Evolutionary conservation across 1,140 invertebrate species (phyloP).

Genomic region (Philaenus spumarius): DNA sequence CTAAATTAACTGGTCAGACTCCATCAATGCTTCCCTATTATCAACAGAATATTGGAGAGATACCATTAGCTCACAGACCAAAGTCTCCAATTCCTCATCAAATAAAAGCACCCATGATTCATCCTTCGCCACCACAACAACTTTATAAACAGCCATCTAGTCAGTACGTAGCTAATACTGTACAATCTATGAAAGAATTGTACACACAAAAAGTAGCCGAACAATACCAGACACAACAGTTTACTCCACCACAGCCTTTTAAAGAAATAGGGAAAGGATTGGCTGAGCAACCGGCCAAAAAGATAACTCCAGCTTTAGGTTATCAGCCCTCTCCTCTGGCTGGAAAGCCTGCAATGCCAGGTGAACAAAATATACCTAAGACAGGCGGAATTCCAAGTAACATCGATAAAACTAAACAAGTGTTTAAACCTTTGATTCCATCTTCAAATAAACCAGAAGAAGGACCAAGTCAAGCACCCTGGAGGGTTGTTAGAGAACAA

Average conservation of each 20-base stretch:
- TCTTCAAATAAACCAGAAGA: neutral
- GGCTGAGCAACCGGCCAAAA: no score
- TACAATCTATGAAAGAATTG: no score
- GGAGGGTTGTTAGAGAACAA: no score
- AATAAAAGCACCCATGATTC: slow-evolving; percentile 23
- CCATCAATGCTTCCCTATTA: slow-evolving; percentile 44
- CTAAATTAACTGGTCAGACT: slow-evolving; percentile 26
- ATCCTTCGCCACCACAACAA: slow-evolving; percentile 1
- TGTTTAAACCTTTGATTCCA: slow-evolving; percentile 28
- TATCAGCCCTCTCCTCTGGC: slow-evolving; percentile 17
- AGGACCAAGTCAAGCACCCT: no score
- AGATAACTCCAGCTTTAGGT: neutral
- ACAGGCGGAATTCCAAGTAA: neutral
- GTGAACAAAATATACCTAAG: no score
- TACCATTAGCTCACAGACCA: slow-evolving; percentile 29
- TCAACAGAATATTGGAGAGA: slow-evolving; percentile 50
- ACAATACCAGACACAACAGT: no score
- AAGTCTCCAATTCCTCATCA: slow-evolving; percentile 24
- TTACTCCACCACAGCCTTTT: no score
- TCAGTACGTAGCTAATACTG: no score
- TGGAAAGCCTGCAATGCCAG: neutral
- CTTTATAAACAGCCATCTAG: neutral
- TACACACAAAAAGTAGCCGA: no score
- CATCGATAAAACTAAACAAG: slow-evolving; percentile 13
- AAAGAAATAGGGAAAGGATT: no score